A percentile compares a stretch with the other conserved stretches of the same genome.
phyloP scores from a whole-genome alignment of 2,113 vertebrate species.

The Bos indicus region DNA sequence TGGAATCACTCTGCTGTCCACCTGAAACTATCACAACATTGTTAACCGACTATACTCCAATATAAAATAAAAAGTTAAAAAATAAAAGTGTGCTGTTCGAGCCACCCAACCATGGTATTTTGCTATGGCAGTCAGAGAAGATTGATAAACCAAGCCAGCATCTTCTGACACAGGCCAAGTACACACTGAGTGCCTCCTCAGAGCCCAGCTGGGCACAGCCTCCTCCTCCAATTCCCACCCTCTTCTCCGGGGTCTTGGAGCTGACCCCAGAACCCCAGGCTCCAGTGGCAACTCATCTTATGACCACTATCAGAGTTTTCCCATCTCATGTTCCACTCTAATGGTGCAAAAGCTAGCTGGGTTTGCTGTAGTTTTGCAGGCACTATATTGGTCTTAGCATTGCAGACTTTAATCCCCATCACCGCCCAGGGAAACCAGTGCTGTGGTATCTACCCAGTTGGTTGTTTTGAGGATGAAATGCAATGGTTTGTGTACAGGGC shows the following conservation, averaged over 20 bases:
- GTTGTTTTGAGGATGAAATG: background rate
- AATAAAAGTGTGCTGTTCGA: background rate
- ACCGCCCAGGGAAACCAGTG: background rate
- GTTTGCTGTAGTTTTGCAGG: rapidly evolving
- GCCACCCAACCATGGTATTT: background rate
- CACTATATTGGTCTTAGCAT: background rate
- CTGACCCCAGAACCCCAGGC: too few species aligned
- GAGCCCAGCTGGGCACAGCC: background rate
- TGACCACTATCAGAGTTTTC: rapidly evolving
- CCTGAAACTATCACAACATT: background rate
- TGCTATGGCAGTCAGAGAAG: background rate
- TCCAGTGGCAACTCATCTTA: rapidly evolving
- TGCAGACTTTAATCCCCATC: background rate
- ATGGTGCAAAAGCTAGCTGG: background rate
- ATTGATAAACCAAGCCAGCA: background rate
- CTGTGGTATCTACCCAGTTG: background rate
- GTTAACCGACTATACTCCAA: background rate
- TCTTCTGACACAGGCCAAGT: background rate
- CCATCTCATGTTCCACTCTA: background rate
- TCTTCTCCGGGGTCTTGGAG: background rate
- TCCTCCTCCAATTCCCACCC: too few species aligned
- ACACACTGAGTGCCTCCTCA: background rate
- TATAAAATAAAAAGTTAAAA: background rate
- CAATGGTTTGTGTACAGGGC: background rate
- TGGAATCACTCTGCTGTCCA: background rate